A percentile compares a stretch with the other conserved stretches of the same genome.
Conservation (phyloP, 2,888 invertebrate species). For the Cerceris rybyensis region DNA sequence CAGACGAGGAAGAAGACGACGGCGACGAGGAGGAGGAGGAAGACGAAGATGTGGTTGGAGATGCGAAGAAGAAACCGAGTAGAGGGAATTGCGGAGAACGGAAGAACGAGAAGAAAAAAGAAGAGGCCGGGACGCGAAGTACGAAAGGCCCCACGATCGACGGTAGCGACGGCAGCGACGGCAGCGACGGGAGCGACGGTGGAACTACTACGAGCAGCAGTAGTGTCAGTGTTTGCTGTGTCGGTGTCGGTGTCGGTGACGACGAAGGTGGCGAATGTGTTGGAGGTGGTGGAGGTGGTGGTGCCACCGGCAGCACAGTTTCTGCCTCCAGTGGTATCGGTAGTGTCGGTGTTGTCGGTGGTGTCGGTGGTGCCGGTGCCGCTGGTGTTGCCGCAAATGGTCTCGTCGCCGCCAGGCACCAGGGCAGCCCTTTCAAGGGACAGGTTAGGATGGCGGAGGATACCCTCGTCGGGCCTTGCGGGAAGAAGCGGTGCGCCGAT, state of each 20-base stretch:
- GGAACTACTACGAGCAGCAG: too few species aligned
- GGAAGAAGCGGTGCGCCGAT: conserved; percentile 94
- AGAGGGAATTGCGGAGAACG: too few species aligned
- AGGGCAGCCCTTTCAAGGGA: conserved; percentile 74
- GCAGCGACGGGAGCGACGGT: too few species aligned
- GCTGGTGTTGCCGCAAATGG: conserved; percentile 62
- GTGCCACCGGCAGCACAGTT: conserved; percentile 63
- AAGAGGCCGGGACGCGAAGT: too few species aligned
- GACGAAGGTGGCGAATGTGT: conserved; percentile 10
- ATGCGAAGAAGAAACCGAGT: too few species aligned
- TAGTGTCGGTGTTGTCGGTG: conserved; percentile 25
- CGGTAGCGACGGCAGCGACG: too few species aligned
- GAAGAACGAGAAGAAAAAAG: too few species aligned
- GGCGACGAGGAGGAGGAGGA: conserved; percentile 15
- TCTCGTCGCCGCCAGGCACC: conserved; percentile 68
- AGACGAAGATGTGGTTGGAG: too few species aligned
- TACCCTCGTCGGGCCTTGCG: conserved; percentile 82
- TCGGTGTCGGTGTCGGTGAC: conserved; percentile 20
- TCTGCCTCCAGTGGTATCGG: conserved; percentile 25
- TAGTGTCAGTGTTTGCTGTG: background rate
- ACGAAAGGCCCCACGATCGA: too few species aligned
- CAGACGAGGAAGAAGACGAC: conserved; percentile 31
- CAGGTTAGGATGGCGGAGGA: conserved; percentile 77
- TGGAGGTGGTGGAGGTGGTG: conserved; percentile 53
- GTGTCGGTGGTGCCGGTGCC: conserved; percentile 59